Evolutionary conservation across 2,797 vertebrate genomes (phyloP), one percentile per base, ranked within the genome.

Genomic region (Chelmon rostratus): DNA sequence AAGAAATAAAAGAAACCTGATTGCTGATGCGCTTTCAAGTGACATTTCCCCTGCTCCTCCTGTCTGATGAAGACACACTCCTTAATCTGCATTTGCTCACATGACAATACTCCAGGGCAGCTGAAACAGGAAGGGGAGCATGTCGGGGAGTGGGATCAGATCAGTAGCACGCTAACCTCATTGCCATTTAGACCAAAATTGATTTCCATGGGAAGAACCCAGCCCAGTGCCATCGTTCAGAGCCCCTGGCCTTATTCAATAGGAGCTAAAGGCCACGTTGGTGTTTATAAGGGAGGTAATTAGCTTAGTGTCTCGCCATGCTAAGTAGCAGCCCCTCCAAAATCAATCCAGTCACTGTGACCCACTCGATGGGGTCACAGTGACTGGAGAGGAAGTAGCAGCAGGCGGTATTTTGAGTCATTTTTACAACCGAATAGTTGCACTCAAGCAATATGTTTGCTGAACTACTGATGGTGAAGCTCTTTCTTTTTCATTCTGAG

Each of bases 181-280:
- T 91, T 93, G 89, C 85, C 91, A 92, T 93, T 94, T 93, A 81
- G 79, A 90, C 78, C 78, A 37, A 83, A 82, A 86, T 82, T 90
- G 90, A 94, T 93, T 93, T 94, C 88, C 88, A 91, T 82, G 80
- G 84, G 90, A 91, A 91, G 86, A 73, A 86, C 76, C 85, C 66
- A 70, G 79, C 62, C 82, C 58, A 28, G 63, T 79, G 66, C 77
- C 87, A 91, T 91, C 72, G 3, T 81, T 88, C 69, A 87, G 76
- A 86, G 62, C 86, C 78, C 28, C 49, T 82, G 79, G 81, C 84
- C 70, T 88, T 72, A 89, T 88, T 90, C 78, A 76, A 91, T 88
- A 90, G 82, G 49, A 85, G 79, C 82, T 88, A 91, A 94, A 93
- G 81, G 86, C 79, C 88, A 90, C 21, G 6, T 69, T 66, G 83